These are phyloP conservation scores for Ophraella communa DNA, from an alignment of 2,888 invertebrate genomes.

Conservation along the genomic window DNA sequence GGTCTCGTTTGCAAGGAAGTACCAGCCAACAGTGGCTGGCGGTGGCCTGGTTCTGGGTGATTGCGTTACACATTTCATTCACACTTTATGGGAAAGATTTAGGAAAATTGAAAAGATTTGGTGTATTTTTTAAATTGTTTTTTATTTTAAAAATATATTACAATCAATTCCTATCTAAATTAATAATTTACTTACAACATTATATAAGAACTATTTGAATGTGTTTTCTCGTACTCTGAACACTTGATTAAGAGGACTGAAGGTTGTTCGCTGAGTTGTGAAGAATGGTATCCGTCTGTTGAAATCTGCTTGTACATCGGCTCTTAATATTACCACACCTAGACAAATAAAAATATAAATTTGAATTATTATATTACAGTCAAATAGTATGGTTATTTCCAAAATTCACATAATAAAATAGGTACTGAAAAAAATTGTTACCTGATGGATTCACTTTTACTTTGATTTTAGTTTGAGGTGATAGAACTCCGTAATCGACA, in stretches of 20 bases:
- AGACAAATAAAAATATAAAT: conserved; percentile 42
- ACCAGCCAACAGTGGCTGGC: too few species aligned
- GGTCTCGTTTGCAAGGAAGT: too few species aligned
- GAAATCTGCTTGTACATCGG: conserved; percentile 73
- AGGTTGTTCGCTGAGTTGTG: conserved; percentile 57
- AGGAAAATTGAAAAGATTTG: neutral
- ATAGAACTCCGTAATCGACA: conserved; percentile 83
- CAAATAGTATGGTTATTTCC: too few species aligned
- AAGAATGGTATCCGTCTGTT: conserved; percentile 52
- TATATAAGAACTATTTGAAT: conserved; percentile 31
- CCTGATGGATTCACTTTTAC: conserved; percentile 93
- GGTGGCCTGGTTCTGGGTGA: too few species aligned
- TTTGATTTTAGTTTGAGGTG: conserved; percentile 87
- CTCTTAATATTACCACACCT: conserved; percentile 83
- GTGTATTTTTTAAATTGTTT: conserved; percentile 30
- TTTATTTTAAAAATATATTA: conserved; percentile 47
- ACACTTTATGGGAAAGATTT: too few species aligned
- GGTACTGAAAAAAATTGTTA: conserved; percentile 49
- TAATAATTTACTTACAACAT: conserved; percentile 46
- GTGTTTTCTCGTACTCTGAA: conserved; percentile 61
- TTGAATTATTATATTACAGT: too few species aligned
- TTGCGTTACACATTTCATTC: too few species aligned
- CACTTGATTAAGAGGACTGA: conserved; percentile 64
- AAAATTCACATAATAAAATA: too few species aligned
- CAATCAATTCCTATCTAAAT: conserved; percentile 47